Evolutionary conservation across 2,797 vertebrate genomes (phyloP).

Genomic region (Leptatherina wallacei): DNA sequence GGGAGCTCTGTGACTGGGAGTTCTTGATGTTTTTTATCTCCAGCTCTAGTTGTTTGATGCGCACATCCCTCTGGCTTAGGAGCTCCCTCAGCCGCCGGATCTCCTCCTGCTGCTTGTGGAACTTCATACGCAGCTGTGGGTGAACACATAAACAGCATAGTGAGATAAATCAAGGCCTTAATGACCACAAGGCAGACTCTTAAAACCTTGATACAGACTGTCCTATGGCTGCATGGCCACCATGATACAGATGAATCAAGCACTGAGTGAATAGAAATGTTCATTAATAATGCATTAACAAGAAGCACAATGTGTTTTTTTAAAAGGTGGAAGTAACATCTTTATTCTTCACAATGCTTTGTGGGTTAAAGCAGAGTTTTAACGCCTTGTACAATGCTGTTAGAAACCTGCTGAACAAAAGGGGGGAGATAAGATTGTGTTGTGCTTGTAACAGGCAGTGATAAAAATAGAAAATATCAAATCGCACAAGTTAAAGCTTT

Average conservation of each 20-base stretch:
- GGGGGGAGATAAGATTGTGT: background rate
- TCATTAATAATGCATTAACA: background rate
- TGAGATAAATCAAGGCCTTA: background rate
- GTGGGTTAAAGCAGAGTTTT: background rate
- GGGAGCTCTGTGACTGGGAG: conserved; percentile 56
- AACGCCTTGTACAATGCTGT: background rate
- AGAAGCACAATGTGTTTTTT: background rate
- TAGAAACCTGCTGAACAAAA: background rate
- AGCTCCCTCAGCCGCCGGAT: conserved; percentile 89
- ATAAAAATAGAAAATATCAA: background rate
- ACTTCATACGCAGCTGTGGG: conserved; percentile 90
- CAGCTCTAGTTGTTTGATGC: conserved; percentile 90
- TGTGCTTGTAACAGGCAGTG: background rate
- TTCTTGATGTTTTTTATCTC: conserved; percentile 89
- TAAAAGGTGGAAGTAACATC: background rate
- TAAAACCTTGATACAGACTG: background rate
- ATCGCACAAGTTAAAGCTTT: background rate
- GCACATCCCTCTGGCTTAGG: conserved; percentile 89
- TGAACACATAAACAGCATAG: conserved; percentile 4
- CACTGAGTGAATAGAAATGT: background rate
- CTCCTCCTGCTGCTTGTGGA: conserved; percentile 94
- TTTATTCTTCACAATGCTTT: background rate
- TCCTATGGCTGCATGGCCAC: background rate
- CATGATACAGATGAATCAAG: background rate
- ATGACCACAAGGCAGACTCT: background rate